These are phyloP conservation scores for Pleuronectes platessa DNA, from an alignment of 2,113 vertebrate genomes.

Conservation along the genomic window DNA sequence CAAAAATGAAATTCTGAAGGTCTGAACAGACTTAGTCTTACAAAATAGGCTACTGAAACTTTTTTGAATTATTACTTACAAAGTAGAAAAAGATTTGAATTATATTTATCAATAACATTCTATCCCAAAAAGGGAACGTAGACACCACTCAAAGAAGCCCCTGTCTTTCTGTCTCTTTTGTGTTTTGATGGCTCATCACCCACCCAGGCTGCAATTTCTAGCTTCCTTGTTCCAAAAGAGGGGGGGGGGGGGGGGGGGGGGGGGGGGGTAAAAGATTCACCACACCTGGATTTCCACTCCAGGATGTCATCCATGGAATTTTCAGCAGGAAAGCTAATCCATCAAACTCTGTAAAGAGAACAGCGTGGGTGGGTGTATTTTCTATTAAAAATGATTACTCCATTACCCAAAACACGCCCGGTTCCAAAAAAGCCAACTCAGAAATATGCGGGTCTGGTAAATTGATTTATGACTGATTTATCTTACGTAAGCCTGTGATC, in stretches of 20 bases:
- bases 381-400: constrained; percentile 80
- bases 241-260: neutral
- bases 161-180: neutral
- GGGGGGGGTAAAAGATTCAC: constrained; percentile 43
- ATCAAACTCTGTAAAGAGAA: constrained; percentile 71
- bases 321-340: constrained; percentile 72
- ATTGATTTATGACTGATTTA: constrained; percentile 79
- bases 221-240: constrained; percentile 5
- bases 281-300: constrained; percentile 74
- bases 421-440: constrained; percentile 63
- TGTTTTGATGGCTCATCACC: constrained; percentile 47
- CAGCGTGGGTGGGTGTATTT: constrained; percentile 71
- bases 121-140: constrained; percentile 10
- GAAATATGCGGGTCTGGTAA: constrained; percentile 68
- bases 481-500: constrained; percentile 65
- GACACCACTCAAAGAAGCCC: neutral
- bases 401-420: constrained; percentile 70
- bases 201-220: constrained; percentile 44
- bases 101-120: neutral
- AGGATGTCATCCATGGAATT: constrained; percentile 76
- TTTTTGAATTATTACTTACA: too few species aligned
- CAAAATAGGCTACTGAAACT: too few species aligned
- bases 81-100: too few species aligned
- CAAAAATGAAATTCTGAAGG: too few species aligned
- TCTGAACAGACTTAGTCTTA: too few species aligned